Evolutionary conservation across 2,888 invertebrate species (phyloP), one percentile per base, ranked within the genome.

Genomic region (Malthinus flaveolus): DNA sequence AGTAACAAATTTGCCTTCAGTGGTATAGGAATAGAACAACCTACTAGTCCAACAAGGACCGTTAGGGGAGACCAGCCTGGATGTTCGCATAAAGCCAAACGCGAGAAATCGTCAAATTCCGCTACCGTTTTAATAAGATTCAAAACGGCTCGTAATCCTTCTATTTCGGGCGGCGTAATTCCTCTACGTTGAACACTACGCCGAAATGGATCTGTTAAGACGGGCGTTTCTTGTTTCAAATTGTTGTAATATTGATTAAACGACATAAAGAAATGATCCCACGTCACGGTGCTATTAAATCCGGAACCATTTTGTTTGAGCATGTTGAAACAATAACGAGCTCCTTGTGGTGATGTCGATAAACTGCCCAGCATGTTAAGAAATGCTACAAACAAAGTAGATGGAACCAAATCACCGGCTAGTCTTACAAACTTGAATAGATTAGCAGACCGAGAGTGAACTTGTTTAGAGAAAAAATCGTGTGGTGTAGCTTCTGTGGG

Each of bases 351-450:
- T 56, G 89, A 85, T 65, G 88, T 89, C 1, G 93, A 88, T 49
- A 97, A 82, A 10, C 93, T 89, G 0, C 89, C 86, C 66, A 97
- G 82, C 87, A 97, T 93, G 67, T 87, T 88, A 63, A 96, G 82
- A 79, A 95, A 96, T 0, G 92, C 90, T 1, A 91, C 90, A 76
- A 95, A 92, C 50, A 97, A 80, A 12, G 90, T 87, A 5, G 92
- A 86, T 7, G 93, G 91, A 61, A 95, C 81, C 73, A 92, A 83
- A 78, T 94, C 94, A 44, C 95, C 94, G 39, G 95, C 91, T 62
- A 92, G 82, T 0, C 93, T 86, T 33, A 97, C 88, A 79, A 97
- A 96, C 81, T 96, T 97, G 80, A 90, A 93, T 35, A 97, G 80
- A 0, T 91, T 88, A 5, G 91, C 89, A 51, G 91, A 86, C 52